Evolutionary conservation across 1,140 invertebrate species (phyloP).

Genomic region (Tetramorium alpestre): DNA sequence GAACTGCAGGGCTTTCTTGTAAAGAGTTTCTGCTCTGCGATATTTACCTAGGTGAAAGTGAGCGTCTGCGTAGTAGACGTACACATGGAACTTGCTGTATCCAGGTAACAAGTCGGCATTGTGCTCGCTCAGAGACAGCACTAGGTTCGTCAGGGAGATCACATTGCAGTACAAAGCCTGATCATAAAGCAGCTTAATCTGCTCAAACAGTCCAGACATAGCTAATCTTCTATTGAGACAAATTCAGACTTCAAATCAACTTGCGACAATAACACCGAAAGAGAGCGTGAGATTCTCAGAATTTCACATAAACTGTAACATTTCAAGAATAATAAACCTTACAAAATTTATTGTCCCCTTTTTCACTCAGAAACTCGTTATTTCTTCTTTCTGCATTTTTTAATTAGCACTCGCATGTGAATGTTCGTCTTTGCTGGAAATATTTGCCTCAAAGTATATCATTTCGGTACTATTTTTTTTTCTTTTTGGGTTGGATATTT

Average conservation of each 20-base stretch:
- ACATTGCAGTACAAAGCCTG: conserved; percentile 84
- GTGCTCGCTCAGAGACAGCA: conserved; percentile 89
- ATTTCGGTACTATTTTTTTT: too few species aligned
- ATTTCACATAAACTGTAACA: not conserved
- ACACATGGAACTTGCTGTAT: conserved; percentile 88
- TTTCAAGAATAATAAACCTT: not conserved
- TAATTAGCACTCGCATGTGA: not conserved
- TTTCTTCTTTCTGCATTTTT: not conserved
- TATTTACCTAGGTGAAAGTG: conserved; percentile 89
- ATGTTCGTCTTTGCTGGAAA: not conserved
- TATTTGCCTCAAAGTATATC: not conserved
- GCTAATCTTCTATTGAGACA: not conserved
- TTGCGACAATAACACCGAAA: not conserved
- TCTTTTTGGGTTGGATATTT: too few species aligned
- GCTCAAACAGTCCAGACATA: conserved; percentile 86
- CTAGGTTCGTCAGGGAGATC: conserved; percentile 87
- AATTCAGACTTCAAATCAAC: not conserved
- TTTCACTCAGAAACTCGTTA: not conserved
- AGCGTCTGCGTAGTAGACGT: conserved; percentile 90
- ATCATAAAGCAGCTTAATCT: conserved; percentile 87
- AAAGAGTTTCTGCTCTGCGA: conserved; percentile 89
- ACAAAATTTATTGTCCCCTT: not conserved
- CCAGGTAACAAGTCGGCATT: conserved; percentile 87
- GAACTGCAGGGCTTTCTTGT: conserved; percentile 89
- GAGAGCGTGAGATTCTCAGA: not conserved